Conservation (phyloP, 2,797 vertebrate genomes). For the Mycteria americana region DNA sequence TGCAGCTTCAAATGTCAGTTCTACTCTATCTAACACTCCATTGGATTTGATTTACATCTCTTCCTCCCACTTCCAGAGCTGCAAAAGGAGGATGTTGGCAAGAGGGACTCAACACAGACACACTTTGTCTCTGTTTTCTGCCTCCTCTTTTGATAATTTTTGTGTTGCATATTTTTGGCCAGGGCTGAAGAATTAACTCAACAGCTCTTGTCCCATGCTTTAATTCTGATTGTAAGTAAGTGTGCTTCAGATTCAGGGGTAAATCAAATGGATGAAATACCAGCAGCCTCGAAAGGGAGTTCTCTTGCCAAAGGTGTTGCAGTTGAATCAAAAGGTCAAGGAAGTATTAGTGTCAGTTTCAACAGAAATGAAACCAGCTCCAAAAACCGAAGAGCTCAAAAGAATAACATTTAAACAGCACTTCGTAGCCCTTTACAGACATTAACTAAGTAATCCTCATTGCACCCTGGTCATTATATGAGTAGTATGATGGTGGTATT, state of each 20-base stretch:
- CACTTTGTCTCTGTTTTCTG: neutral
- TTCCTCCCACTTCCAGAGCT: slow-evolving; percentile 14
- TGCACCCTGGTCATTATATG: neutral
- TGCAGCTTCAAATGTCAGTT: slow-evolving; percentile 80
- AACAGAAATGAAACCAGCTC: slow-evolving; percentile 5
- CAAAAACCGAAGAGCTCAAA: neutral
- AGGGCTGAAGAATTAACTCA: neutral
- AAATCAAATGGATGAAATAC: slow-evolving; percentile 20
- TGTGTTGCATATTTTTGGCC: neutral
- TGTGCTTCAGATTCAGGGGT: neutral
- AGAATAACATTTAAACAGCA: slow-evolving; percentile 43
- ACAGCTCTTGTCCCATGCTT: neutral
- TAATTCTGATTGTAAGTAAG: slow-evolving; percentile 39
- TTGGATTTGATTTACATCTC: slow-evolving; percentile 71
- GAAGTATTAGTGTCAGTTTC: slow-evolving; percentile 20
- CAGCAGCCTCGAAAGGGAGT: neutral
- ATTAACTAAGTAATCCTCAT: slow-evolving; percentile 6
- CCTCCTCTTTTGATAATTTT: neutral
- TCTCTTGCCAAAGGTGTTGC: slow-evolving; percentile 8
- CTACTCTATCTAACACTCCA: slow-evolving; percentile 61
- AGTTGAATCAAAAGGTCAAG: slow-evolving; percentile 59
- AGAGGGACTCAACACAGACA: neutral
- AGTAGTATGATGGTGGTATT: neutral
- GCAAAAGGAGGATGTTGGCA: neutral
- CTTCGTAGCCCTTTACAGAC: neutral